phyloP scores from a whole-genome alignment of 1,140 invertebrate species.

The Drosophila obscura region DNA sequence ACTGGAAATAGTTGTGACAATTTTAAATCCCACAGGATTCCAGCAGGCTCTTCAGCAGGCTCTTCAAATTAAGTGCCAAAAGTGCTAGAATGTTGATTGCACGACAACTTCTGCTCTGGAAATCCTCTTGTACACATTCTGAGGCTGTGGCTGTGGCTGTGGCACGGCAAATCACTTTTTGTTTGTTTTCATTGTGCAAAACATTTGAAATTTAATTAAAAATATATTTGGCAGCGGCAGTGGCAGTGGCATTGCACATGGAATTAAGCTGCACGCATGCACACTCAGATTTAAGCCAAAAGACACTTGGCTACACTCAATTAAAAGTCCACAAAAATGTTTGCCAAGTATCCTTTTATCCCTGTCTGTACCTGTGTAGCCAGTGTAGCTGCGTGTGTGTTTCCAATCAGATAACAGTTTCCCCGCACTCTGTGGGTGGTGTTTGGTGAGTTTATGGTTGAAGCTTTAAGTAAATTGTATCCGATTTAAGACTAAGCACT shows the following conservation, averaged over 20 bases:
- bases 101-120: too few species aligned
- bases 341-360: slow-evolving; percentile 27
- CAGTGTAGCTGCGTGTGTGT: neutral
- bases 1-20: too few species aligned
- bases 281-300: neutral
- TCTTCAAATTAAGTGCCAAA: too few species aligned
- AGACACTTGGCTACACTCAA: slow-evolving; percentile 44
- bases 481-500: slow-evolving; percentile 70
- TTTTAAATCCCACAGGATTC: too few species aligned
- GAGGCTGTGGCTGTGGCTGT: too few species aligned
- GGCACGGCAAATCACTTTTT: neutral
- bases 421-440: neutral
- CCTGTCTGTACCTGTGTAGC: neutral
- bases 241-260: too few species aligned
- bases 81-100: too few species aligned
- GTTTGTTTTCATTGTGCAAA: neutral
- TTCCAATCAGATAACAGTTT: too few species aligned
- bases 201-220: slow-evolving; percentile 14
- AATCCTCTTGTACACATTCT: neutral
- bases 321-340: slow-evolving; percentile 59
- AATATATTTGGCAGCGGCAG: slow-evolving; percentile 1
- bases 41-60: too few species aligned
- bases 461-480: slow-evolving; percentile 73
- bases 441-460: slow-evolving; percentile 48
- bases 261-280: neutral